phyloP scores from a whole-genome alignment of 2,797 vertebrate genomes.

The Lepus townsendii region DNA sequence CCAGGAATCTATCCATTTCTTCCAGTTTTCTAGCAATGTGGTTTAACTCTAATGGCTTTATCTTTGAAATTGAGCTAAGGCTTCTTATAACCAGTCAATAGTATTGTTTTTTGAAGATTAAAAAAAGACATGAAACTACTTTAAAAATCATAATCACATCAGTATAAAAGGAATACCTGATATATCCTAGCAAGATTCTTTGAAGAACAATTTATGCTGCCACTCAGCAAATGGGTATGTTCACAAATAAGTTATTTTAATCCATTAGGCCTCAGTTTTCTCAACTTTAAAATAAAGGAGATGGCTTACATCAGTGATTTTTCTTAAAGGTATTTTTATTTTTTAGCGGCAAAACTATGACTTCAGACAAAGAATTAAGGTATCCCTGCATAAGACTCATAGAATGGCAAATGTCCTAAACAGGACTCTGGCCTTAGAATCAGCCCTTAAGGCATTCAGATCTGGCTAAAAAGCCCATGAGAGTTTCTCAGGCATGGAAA shows the following conservation, averaged over 20 bases:
- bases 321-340: not conserved
- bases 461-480: no score
- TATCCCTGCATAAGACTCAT: no score
- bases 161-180: constrained; percentile 28
- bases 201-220: constrained; percentile 49
- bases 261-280: not conserved
- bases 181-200: not conserved
- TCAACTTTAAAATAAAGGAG: not conserved
- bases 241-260: constrained; percentile 35
- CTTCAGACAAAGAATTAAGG: not conserved
- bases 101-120: constrained; percentile 44
- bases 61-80: constrained; percentile 42
- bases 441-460: no score
- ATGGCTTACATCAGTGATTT: not conserved
- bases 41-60: not conserved
- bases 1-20: no score
- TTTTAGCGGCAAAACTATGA: not conserved
- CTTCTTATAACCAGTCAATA: constrained; percentile 1
- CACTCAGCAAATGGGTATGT: not conserved
- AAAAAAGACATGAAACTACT: not conserved
- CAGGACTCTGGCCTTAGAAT: no score
- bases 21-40: not conserved
- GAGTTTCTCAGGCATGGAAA: no score
- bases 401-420: no score
- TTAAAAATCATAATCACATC: constrained; percentile 33